A percentile compares a stretch with the other conserved stretches of the same genome.
Conservation (phyloP, 2,888 invertebrate species). For the Panzeria rudis region DNA sequence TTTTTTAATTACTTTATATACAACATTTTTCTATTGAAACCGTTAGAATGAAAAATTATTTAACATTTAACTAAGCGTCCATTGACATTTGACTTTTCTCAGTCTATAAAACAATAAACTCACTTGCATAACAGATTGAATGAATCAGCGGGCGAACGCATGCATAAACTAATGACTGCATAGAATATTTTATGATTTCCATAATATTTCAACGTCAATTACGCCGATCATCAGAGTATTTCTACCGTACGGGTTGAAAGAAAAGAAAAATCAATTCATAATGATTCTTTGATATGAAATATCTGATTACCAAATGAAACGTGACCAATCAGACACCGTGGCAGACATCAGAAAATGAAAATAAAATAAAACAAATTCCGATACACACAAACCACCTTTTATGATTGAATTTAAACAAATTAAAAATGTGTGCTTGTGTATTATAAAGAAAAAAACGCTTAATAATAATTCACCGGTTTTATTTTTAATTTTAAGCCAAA, state of each 20-base stretch:
- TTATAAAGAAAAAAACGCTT: not conserved
- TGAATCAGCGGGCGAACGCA: not conserved
- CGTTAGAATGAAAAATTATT: not conserved
- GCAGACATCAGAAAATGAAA: conserved; percentile 52
- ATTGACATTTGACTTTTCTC: conserved; percentile 52
- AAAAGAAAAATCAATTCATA: conserved; percentile 41
- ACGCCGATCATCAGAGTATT: conserved; percentile 10
- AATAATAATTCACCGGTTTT: conserved; percentile 42
- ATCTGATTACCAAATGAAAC: conserved; percentile 59
- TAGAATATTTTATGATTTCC: conserved; percentile 24
- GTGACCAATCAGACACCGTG: conserved; percentile 65
- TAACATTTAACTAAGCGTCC: conserved; percentile 37
- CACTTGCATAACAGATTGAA: conserved; percentile 36
- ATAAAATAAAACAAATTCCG: not conserved
- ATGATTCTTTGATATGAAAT: conserved; percentile 38
- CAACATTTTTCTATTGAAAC: conserved; percentile 8
- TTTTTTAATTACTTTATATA: not conserved
- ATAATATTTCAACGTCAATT: conserved; percentile 25
- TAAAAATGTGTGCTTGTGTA: not conserved
- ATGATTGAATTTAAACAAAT: conserved; percentile 23
- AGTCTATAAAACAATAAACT: not conserved
- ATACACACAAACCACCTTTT: not conserved
- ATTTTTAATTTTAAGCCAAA: conserved; percentile 9
- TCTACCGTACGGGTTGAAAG: not conserved
- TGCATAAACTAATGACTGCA: not conserved